These are phyloP conservation scores for Didymodactylos carnosus DNA, from an alignment of 2,888 invertebrate genomes.

Conservation along the genomic window DNA sequence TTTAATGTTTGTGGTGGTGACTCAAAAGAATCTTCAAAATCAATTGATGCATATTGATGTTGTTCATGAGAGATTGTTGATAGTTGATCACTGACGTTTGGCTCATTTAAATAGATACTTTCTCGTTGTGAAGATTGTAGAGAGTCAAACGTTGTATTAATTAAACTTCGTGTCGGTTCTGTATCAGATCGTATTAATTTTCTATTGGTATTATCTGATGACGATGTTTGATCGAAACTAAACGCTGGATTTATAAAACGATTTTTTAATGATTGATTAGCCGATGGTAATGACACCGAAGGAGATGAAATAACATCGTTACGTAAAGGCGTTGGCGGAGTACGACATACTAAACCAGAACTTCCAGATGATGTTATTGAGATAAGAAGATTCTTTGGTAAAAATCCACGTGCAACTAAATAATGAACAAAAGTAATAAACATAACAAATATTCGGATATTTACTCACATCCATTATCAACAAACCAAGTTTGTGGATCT, in stretches of 20 bases:
- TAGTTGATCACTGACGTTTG: no score
- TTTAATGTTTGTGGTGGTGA: no score
- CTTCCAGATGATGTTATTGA: background rate
- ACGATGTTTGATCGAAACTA: background rate
- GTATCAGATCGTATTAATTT: background rate
- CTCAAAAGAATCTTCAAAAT: background rate
- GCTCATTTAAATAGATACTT: no score
- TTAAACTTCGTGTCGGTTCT: background rate
- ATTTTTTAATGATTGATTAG: no score
- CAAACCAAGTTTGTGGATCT: background rate
- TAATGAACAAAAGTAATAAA: background rate
- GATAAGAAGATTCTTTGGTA: background rate
- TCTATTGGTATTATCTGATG: background rate
- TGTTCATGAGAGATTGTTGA: no score
- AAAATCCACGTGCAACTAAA: background rate
- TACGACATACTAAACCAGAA: background rate
- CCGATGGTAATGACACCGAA: background rate
- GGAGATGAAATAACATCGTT: background rate
- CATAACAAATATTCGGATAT: background rate
- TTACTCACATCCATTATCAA: background rate
- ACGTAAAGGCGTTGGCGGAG: background rate
- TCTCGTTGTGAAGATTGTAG: no score
- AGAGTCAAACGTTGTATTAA: background rate
- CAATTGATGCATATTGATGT: background rate
- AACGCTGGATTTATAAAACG: background rate